A percentile compares a stretch with the other conserved stretches of the same genome.
Evolutionary conservation across 2,888 invertebrate species (phyloP).

Genomic region (Mesodorylaimus sp.): DNA sequence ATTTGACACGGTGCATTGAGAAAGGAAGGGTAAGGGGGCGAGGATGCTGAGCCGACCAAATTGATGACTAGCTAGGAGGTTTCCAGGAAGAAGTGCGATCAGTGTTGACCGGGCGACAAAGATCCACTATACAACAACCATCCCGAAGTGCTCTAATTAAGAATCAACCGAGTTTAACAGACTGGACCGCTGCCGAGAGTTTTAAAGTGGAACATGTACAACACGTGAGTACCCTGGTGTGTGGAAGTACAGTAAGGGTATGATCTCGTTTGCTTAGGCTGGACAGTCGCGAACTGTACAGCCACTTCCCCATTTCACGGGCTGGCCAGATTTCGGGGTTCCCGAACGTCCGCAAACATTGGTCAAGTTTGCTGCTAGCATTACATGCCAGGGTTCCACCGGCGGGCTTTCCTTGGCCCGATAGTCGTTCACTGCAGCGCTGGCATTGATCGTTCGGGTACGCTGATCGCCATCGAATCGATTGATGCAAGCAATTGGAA

Average conservation of each 20-base stretch:
- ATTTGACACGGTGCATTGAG: constrained; percentile 54
- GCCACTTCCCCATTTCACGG: constrained; percentile 95
- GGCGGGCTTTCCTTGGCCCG: constrained; percentile 43
- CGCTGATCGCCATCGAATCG: constrained; percentile 88
- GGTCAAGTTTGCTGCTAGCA: constrained; percentile 74
- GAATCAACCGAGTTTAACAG: constrained; percentile 81
- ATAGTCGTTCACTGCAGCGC: constrained; percentile 83
- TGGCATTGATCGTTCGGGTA: constrained; percentile 59
- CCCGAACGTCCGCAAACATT: constrained; percentile 84
- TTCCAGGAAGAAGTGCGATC: constrained; percentile 42
- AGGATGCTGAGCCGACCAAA: no score
- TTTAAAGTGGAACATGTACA: constrained; percentile 48
- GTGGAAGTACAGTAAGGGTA: background rate
- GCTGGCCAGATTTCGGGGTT: constrained; percentile 97
- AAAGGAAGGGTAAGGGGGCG: constrained; percentile 19
- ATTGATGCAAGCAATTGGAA: constrained; percentile 49
- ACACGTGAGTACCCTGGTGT: background rate
- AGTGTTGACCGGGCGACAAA: constrained; percentile 94
- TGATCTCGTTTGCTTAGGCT: background rate
- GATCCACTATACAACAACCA: constrained; percentile 90
- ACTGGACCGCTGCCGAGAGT: constrained; percentile 90
- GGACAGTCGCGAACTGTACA: constrained; percentile 50
- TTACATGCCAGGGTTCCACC: constrained; percentile 61
- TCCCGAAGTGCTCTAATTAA: constrained; percentile 67
- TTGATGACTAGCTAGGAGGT: background rate